phyloP scores from a whole-genome alignment of 2,113 vertebrate species.

The Semnopithecus entellus region DNA sequence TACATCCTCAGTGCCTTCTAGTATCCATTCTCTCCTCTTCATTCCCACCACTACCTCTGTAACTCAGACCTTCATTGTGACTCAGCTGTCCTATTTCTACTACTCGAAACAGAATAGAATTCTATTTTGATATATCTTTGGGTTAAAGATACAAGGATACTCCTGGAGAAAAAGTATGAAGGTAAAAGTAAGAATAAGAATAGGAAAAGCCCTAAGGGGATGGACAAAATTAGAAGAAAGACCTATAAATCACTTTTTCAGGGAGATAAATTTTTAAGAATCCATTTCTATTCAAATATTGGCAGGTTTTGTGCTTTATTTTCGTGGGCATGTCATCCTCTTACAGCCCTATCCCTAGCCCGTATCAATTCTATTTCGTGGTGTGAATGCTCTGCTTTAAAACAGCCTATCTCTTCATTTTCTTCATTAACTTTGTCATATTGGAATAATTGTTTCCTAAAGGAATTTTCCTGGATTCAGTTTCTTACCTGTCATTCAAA shows the following conservation, averaged over 20 bases:
- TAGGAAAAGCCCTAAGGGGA: background rate
- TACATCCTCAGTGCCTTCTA: background rate
- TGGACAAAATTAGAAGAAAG: conserved; percentile 17
- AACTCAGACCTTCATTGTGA: background rate
- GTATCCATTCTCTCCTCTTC: background rate
- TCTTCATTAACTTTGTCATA: conserved; percentile 65
- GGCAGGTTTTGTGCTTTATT: conserved; percentile 24
- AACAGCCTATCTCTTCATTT: background rate
- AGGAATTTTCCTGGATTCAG: conserved; percentile 53
- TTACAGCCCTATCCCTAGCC: conserved; percentile 1
- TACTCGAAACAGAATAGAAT: background rate
- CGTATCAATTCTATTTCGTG: background rate
- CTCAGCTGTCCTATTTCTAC: background rate
- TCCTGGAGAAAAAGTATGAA: background rate
- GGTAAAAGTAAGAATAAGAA: conserved; percentile 28
- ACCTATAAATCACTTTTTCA: background rate
- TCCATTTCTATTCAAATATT: conserved; percentile 46
- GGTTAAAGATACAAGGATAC: background rate
- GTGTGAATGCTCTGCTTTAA: conserved; percentile 26
- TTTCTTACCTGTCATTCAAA: conserved; percentile 59
- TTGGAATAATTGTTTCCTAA: conserved; percentile 62
- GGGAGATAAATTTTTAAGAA: conserved; percentile 44
- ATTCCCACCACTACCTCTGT: background rate
- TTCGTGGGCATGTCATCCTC: conserved; percentile 9
- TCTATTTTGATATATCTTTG: background rate